Base-by-base conservation (phyloP, 2,113 vertebrate genomes). In the Climacteris rufus region DNA sequence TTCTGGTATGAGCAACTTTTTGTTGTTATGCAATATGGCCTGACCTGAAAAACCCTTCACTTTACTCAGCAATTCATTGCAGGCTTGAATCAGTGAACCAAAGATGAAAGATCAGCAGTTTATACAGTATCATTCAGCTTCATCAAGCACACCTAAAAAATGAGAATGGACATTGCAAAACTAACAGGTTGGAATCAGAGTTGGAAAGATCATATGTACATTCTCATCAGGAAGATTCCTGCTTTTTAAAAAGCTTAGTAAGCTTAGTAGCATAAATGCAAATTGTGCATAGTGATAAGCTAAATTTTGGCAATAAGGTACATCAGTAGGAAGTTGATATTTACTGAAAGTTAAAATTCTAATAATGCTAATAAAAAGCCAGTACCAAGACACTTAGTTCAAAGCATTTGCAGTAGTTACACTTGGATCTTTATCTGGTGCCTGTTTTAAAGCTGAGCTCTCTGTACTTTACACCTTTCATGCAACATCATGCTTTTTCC, bases 61-160 rank as follows among this genome's bases (percentile, higher is more conserved):
- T 93, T 90, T 80, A 91, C 87, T 96, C 94, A 97, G 88, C 88
- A 94, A 31, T 78, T 89, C 44, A 33, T 56, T 72, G 10, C 64
- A 31, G 28, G 27, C 72, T 93, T 64, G 52, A 96, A 83, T 81
- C 90, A 96, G 60, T 96, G 96, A 96, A 95, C 68, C 85, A 81
- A 81, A 89, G 64, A 93, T 33, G 76, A 83, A 87, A 78, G 53
- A 89, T 94, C 92, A 96, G 94, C 94, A 93, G 49, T 90, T 97
- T 95, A 70, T 80, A 60, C 72, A 71, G 30, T 24, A 66, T 21
- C 20, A 75, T 93, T 96, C 90, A 80, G 94, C 92, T 92, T 52
- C 85, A 86, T 93, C 83, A 95, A 95, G 83, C 94, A 95, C 72
- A 94, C 39, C 64, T 86, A 60, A 96, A 86, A 93, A 81, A 90